These are phyloP conservation scores for Otolemur garnettii DNA, from an alignment of 2,113 vertebrate genomes.

Conservation along the genomic window DNA sequence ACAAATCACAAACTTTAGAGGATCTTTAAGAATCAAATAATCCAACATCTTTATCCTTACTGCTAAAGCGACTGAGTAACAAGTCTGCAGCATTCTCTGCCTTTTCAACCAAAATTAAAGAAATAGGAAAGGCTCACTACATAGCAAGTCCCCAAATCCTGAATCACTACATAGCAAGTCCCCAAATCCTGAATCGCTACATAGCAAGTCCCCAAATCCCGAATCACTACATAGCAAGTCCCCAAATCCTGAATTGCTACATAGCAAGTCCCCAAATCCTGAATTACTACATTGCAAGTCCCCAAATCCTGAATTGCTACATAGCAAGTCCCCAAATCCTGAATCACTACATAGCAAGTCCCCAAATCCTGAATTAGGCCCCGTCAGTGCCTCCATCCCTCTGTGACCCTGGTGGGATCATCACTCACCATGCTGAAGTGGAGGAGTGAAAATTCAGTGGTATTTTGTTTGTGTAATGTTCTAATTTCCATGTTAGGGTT, in stretches of 20 bases:
- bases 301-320: too few species aligned
- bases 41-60: neutral
- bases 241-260: too few species aligned
- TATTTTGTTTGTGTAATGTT: neutral
- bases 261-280: accelerated
- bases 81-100: neutral
- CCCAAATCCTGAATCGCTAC: accelerated
- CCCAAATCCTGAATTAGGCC: accelerated
- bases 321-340: accelerated
- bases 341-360: accelerated
- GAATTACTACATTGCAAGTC: accelerated
- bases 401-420: neutral
- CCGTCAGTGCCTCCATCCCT: accelerated
- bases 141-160: neutral
- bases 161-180: neutral
- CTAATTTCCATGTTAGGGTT: neutral
- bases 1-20: neutral
- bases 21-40: neutral
- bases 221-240: accelerated
- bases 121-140: neutral
- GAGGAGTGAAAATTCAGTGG: neutral
- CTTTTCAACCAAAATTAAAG: neutral
- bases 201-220: accelerated
- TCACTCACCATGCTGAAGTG: neutral
- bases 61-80: neutral